Evolutionary conservation across 1,140 invertebrate genomes (phyloP).

Genomic region (Heliconius hewitsoni): DNA sequence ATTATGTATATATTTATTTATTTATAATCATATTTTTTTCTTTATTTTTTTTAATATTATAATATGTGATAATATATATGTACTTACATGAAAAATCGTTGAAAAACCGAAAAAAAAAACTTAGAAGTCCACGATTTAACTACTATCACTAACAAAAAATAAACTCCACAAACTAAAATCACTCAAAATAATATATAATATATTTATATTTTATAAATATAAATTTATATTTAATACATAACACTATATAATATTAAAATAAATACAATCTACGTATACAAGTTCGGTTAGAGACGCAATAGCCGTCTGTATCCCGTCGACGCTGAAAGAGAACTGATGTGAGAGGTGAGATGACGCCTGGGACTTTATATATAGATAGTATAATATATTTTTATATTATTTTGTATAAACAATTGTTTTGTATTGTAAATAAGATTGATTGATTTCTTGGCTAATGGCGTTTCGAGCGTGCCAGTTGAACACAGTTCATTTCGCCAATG

Average conservation of each 20-base stretch:
- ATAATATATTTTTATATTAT: conserved; percentile 5
- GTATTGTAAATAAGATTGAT: too few relatives aligned
- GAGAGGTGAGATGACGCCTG: conserved; percentile 8
- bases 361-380: not conserved
- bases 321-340: conserved; percentile 4
- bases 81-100: not conserved
- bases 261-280: not conserved
- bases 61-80: not conserved
- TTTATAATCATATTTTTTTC: too few relatives aligned
- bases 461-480: too few relatives aligned
- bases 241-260: not conserved
- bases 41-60: not conserved
- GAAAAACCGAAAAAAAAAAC: not conserved
- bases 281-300: not conserved
- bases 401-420: not conserved
- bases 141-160: not conserved
- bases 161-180: not conserved
- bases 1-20: too few relatives aligned
- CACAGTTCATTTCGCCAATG: too few relatives aligned
- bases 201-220: not conserved
- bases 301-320: conserved; percentile 1
- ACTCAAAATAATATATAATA: not conserved
- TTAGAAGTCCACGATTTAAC: not conserved
- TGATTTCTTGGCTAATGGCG: too few relatives aligned
- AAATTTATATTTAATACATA: not conserved